Conservation (phyloP, 2,113 vertebrate genomes). For the Grammomys surdaster region DNA sequence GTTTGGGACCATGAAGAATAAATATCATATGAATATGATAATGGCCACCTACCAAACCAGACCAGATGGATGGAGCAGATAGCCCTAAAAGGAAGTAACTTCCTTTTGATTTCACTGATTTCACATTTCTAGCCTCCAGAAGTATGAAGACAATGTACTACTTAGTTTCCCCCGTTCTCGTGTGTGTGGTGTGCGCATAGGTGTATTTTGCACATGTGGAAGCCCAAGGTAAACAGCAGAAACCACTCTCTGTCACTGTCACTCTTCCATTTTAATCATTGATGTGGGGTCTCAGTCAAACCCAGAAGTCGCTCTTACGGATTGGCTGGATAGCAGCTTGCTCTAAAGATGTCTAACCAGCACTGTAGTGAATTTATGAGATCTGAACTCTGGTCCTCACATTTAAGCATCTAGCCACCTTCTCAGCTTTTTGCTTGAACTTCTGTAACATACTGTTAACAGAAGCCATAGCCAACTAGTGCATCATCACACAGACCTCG, state of each 20-base stretch:
- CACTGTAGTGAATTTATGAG: not conserved
- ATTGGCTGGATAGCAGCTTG: not conserved
- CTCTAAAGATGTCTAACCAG: not conserved
- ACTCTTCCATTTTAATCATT: not conserved
- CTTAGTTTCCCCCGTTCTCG: not conserved
- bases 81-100: conserved; percentile 30
- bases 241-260: not conserved
- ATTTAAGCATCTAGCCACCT: not conserved
- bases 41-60: not conserved
- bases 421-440: not conserved
- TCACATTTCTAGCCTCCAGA: conserved; percentile 5
- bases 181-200: not conserved
- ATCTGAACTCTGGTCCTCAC: not conserved
- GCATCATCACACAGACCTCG: not conserved
- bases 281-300: not conserved
- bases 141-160: not conserved
- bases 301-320: not conserved
- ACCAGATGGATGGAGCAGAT: not conserved
- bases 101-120: not conserved
- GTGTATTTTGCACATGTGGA: not conserved
- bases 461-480: not conserved
- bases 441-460: conserved; percentile 53
- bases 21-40: not conserved
- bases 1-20: not conserved
- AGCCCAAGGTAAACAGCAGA: not conserved